These are phyloP conservation scores for Propithecus perrieri DNA, from an alignment of 2,797 vertebrate genomes.

Conservation along the genomic window DNA sequence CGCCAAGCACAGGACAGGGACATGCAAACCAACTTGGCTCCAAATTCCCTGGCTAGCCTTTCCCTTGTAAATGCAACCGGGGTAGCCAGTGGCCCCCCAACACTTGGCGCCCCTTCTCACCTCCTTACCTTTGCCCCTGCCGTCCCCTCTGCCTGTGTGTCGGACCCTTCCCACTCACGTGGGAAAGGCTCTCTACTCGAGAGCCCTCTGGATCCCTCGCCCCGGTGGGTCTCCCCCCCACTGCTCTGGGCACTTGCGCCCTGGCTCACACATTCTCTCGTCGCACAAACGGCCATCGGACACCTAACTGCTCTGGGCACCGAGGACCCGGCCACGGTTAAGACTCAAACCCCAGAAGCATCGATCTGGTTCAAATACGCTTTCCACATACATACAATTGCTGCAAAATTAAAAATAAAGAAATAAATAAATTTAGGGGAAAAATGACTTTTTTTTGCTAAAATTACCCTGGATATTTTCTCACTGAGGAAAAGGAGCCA, in stretches of 20 bases:
- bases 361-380: neutral
- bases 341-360: neutral
- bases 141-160: neutral
- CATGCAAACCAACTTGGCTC: neutral
- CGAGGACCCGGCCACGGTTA: neutral
- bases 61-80: neutral
- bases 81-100: neutral
- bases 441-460: slow-evolving; percentile 54
- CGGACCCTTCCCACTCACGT: neutral
- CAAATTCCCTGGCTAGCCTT: neutral
- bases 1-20: neutral
- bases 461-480: slow-evolving; percentile 72
- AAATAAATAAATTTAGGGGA: neutral
- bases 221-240: neutral
- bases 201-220: neutral
- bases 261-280: accelerated
- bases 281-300: neutral
- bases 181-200: neutral
- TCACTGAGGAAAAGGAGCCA: slow-evolving; percentile 52
- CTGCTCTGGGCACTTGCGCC: neutral
- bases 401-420: neutral
- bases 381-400: slow-evolving; percentile 13
- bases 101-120: neutral
- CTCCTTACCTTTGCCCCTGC: neutral
- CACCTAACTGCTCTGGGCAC: neutral